Conservation (phyloP, 2,888 invertebrate species). For the Catotricha subobsoleta region DNA sequence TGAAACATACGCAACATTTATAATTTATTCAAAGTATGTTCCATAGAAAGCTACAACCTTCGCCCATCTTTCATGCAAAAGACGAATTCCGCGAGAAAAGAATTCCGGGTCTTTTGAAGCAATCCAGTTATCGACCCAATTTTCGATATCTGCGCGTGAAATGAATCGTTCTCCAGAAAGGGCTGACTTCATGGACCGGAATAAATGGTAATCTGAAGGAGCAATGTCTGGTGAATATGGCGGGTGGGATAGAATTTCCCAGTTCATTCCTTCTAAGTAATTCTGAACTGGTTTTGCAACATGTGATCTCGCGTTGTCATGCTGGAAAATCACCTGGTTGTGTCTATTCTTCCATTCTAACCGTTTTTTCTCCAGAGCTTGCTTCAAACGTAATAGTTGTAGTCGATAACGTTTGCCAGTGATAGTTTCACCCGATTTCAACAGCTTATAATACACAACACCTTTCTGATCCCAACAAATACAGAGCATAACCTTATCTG, state of each 20-base stretch:
- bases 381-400: conserved; percentile 8
- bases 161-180: conserved; percentile 2
- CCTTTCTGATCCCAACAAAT: conserved; percentile 9
- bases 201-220: conserved; percentile 8
- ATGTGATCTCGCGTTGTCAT: conserved; percentile 4
- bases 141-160: conserved; percentile 1
- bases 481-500: conserved; percentile 12
- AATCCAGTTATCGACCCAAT: conserved; percentile 6
- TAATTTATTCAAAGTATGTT: conserved; percentile 7
- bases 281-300: conserved; percentile 2
- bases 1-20: not conserved
- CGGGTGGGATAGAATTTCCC: conserved; percentile 4
- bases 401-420: conserved; percentile 5
- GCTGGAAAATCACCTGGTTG: conserved; percentile 9
- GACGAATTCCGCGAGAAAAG: not conserved
- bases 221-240: conserved; percentile 6
- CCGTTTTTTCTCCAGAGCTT: conserved; percentile 10
- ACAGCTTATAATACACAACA: conserved; percentile 8
- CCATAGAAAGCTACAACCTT: conserved; percentile 4
- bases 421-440: conserved; percentile 8
- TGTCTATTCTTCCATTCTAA: conserved; percentile 11
- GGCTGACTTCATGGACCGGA: conserved; percentile 1
- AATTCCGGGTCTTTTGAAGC: conserved; percentile 4
- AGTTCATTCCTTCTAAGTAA: not conserved
- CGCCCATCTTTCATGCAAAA: conserved; percentile 6